A percentile compares a stretch with the other conserved stretches of the same genome.
Evolutionary conservation across 2,113 vertebrate species (phyloP).

Genomic region (Corythoichthys intestinalis): DNA sequence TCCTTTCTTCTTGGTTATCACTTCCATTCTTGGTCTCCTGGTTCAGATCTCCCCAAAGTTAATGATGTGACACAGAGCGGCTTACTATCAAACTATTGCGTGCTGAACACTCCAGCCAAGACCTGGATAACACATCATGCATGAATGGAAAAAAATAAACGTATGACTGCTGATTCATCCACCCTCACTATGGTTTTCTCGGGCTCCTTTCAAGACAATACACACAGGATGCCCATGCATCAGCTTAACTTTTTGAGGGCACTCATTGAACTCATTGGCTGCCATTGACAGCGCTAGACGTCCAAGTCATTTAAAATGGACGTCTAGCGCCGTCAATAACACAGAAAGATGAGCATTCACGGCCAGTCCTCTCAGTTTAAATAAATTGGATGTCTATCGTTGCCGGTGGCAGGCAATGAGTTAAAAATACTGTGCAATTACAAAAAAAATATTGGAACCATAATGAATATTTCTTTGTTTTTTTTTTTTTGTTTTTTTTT

Average conservation of each 20-base stretch:
- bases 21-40: slow-evolving; percentile 44
- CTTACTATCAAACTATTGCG: slow-evolving; percentile 29
- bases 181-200: slow-evolving; percentile 13
- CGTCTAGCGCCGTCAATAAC: too few relatives aligned
- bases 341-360: too few relatives aligned
- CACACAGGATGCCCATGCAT: slow-evolving; percentile 12
- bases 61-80: slow-evolving; percentile 60
- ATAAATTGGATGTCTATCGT: too few relatives aligned
- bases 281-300: too few relatives aligned
- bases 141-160: slow-evolving; percentile 21
- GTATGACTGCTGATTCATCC: slow-evolving; percentile 16
- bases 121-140: slow-evolving; percentile 35
- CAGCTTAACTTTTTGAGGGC: not conserved
- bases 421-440: too few relatives aligned
- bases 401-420: too few relatives aligned
- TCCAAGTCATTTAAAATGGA: too few relatives aligned
- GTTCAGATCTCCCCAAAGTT: slow-evolving; percentile 50
- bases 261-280: too few relatives aligned
- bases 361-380: too few relatives aligned
- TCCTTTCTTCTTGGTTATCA: slow-evolving; percentile 54
- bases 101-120: slow-evolving; percentile 20
- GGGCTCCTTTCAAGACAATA: slow-evolving; percentile 29
- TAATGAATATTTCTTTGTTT: too few relatives aligned
- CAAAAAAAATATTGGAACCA: too few relatives aligned
- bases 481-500: too few relatives aligned